Conservation (phyloP, 2,797 vertebrate species). For the Platyrinchus mystaceus region DNA sequence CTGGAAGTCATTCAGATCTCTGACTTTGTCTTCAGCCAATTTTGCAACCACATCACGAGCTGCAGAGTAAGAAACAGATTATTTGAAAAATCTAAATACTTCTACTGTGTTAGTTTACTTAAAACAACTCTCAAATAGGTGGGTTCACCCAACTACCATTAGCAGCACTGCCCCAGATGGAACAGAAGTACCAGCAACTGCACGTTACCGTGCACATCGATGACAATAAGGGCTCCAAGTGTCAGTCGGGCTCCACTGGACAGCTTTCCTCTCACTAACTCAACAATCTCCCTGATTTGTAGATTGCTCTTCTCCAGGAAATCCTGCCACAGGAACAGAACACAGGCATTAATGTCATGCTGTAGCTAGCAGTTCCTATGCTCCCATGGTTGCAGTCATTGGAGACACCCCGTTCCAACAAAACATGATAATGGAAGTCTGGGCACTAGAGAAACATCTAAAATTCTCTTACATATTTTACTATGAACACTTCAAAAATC, state of each 20-base stretch:
- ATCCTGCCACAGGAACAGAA: constrained; percentile 68
- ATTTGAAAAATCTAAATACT: background rate
- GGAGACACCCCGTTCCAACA: background rate
- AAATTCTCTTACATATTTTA: background rate
- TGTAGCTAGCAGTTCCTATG: background rate
- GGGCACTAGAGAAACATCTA: background rate
- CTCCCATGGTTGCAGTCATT: background rate
- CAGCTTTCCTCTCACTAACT: constrained; percentile 89
- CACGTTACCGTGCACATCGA: constrained; percentile 89
- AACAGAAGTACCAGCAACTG: background rate
- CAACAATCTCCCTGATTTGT: constrained; percentile 89
- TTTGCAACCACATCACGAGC: constrained; percentile 89
- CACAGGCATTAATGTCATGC: background rate
- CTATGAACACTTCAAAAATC: background rate
- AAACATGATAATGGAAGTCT: background rate
- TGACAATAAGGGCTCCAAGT: constrained; percentile 89
- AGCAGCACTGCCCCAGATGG: background rate
- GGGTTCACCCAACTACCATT: rapidly evolving
- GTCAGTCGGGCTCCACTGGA: constrained; percentile 88
- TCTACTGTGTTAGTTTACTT: background rate
- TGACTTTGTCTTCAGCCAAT: constrained; percentile 78
- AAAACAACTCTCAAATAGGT: background rate
- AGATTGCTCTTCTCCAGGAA: constrained; percentile 87
- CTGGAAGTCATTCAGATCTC: constrained; percentile 87
- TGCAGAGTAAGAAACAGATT: constrained; percentile 29